Conservation (phyloP, 2,797 vertebrate genomes). For the Octomys mimax region DNA sequence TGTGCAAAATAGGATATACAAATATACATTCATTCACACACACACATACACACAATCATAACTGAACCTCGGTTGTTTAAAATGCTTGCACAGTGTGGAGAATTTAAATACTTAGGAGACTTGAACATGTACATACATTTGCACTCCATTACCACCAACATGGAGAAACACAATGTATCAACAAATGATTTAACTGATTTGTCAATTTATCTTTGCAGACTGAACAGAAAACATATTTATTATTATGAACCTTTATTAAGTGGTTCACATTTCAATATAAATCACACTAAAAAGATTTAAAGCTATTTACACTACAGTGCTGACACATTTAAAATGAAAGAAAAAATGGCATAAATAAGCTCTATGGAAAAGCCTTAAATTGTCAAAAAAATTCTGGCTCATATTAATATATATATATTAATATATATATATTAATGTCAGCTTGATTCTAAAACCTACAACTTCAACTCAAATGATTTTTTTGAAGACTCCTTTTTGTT, state of each 20-base stretch:
- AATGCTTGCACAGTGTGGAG: conserved; percentile 74
- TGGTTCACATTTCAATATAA: conserved; percentile 98
- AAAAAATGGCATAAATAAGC: conserved; percentile 97
- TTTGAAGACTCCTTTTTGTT: conserved; percentile 93
- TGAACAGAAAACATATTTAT: conserved; percentile 90
- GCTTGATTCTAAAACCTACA: conserved; percentile 95
- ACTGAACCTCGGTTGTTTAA: conserved; percentile 62
- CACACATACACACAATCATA: conserved; percentile 39
- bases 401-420: conserved; percentile 96
- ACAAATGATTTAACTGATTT: conserved; percentile 87
- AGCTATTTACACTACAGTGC: conserved; percentile 99
- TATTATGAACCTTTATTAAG: conserved; percentile 99
- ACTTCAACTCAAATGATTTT: conserved; percentile 92
- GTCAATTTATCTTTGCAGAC: conserved; percentile 84
- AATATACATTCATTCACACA: conserved; percentile 62
- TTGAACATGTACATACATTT: conserved; percentile 68
- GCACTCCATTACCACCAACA: conserved; percentile 66
- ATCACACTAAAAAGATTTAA: conserved; percentile 98
- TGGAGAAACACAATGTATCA: conserved; percentile 83
- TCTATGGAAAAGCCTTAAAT: conserved; percentile 95
- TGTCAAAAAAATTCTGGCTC: conserved; percentile 95
- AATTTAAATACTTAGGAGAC: conserved; percentile 81
- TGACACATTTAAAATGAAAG: conserved; percentile 96
- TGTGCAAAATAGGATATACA: conserved; percentile 79
- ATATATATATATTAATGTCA: conserved; percentile 91